phyloP scores from a whole-genome alignment of 2,797 vertebrate species.

The Numenius phaeopus region DNA sequence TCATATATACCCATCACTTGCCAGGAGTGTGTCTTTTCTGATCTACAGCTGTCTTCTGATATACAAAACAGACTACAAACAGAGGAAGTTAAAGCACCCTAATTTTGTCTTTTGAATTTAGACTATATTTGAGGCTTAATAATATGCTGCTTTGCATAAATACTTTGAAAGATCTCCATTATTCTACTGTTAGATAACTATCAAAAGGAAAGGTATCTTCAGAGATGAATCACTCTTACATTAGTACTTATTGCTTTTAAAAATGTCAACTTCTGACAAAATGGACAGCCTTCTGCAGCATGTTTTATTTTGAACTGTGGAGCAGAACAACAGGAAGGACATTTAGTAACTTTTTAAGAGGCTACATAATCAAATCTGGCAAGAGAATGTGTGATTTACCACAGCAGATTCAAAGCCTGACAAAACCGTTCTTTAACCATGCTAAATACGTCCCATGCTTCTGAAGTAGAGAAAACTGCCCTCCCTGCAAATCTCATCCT shows the following conservation, averaged over 20 bases:
- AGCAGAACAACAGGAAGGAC: conserved; percentile 36
- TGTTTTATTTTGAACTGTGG: conserved; percentile 48
- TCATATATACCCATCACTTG: conserved; percentile 5
- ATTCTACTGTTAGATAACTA: not conserved
- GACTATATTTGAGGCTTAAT: not conserved
- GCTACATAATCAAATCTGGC: not conserved
- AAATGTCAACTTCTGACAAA: conserved; percentile 8
- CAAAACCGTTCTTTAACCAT: not conserved
- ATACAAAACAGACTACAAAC: not conserved
- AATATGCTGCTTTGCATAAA: not conserved
- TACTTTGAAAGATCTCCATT: not conserved
- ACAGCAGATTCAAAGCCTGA: not conserved
- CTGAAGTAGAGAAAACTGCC: not conserved
- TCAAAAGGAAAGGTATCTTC: not conserved
- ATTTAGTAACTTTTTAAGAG: conserved; percentile 31
- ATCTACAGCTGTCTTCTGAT: not conserved
- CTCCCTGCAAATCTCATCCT: not conserved
- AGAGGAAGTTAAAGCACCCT: not conserved
- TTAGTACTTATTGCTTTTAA: not conserved
- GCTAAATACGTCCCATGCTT: not conserved
- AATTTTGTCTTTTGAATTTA: not conserved
- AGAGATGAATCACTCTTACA: not conserved
- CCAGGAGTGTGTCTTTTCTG: not conserved
- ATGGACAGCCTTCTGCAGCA: conserved; percentile 32
- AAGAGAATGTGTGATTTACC: not conserved